Evolutionary conservation across 2,113 vertebrate species (phyloP), one percentile per base, ranked within the genome.

Genomic region (Haliaeetus leucogaster): DNA sequence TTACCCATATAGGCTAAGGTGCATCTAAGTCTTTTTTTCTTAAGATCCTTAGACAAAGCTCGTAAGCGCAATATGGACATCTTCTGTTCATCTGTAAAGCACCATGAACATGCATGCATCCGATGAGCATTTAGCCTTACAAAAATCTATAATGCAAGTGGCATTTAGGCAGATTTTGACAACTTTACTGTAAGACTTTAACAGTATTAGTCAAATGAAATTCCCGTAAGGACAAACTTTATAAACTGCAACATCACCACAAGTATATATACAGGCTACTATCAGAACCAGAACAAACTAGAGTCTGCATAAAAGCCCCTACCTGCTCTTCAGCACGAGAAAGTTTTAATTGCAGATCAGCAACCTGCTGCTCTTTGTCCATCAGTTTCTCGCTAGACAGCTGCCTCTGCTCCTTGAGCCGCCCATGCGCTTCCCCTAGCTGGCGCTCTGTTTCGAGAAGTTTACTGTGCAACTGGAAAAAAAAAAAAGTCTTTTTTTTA

Each of bases 361-460:
- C 99, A 48, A 99, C 99, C 86, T 99, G 99, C 92, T 99, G 99
- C 93, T 99, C 99, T 53, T 98, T 98, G 96, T 99, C 99, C 98
- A 99, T 99, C 72, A 99, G 96, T 76, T 99, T 99, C 97, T 99
- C 99, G 94, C 99, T 99, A 5, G 99, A 99, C 16, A 99, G 98
- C 96, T 99, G 99, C 95, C 99, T 99, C 98, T 99, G 99, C 19
- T 99, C 99, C 97, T 99, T 99, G 38, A 99, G 98, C 55, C 99
- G 98, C n/a, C 99, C 99, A 36, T 99, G 99, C 0, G 98, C 98
- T 96, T 99, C 99, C 5, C 99, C 99, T 34, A 99, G 97, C 96
- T 99, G 99, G 45, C 98, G 98, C 94, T 99, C 99, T 1, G 99
- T 98, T 97, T 99, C 99, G 94, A 99, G 98, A 94, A 99, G 99